Evolutionary conservation across 92 coral and sea anemone genomes (phyloP), one percentile per base, ranked within the genome.

Genomic region (Epizoanthus illoricatus): DNA sequence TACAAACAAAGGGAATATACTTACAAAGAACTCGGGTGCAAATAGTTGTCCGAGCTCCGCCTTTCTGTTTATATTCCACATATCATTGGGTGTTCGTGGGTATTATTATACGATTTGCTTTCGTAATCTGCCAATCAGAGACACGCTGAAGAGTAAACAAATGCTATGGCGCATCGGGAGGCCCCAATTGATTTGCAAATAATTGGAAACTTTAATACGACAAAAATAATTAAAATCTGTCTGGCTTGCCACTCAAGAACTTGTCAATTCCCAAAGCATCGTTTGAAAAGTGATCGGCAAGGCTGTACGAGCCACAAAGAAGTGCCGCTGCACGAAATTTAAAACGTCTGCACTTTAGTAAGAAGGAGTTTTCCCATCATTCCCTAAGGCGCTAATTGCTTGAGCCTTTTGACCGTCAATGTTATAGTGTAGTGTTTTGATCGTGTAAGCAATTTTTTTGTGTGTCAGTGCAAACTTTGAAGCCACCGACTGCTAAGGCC

Each of bases 131-230:
- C 97, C 97, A 93, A 93, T 93, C 94, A 89, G 89, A 84, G 76
- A 62, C 85, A 66, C 80, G 94, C 87, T 93, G 91, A 89, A 90
- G 94, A 84, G 97, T 93, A 88, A 90, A 86, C 97, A 91, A 93
- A 89, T 87, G 86, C 97, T 89, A 89, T 87, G 84, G 82, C 92
- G 87, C 97, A 93, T 84, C 97, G 71, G 97, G 97, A 94, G 97
- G 97, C 89, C 92, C 84, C 97, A 89, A 93, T 93, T 89, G 97
- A 95, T 95, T 95, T 91, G 98, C 98, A 91, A 93, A 95, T 95
- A 93, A 95, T 95, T 90, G 93, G 94, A 88, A 91, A 88, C 93
- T 95, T 95, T 95, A 93, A 91, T 94, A 88, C 93, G 98, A 95
- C 98, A 95, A 92, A 95, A 91, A 88, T 91, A 91, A 95, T 93